Evolutionary conservation across 2,113 vertebrate genomes (phyloP), one percentile per base, ranked within the genome.

Genomic region (Acanthisitta chloris): DNA sequence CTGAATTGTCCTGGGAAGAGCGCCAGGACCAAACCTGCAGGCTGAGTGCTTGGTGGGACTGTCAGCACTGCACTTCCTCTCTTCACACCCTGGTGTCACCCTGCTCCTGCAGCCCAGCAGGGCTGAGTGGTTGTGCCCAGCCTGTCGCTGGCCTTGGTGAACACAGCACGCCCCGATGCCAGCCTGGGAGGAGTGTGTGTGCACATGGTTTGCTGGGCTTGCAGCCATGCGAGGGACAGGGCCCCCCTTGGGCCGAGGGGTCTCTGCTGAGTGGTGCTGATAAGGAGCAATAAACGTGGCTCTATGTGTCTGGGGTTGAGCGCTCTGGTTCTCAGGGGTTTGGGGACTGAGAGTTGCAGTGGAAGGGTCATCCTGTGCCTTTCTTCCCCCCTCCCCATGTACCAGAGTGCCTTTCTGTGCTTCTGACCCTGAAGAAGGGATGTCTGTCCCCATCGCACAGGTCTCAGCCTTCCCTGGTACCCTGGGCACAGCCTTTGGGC

Each of bases 61-160:
- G 38, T 74, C 51, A 64, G 46, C 36, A 42, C 67, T 73, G 58
- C 67, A 42, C 19, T 88, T 90, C 69, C 17, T 24, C 17, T n/a
- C 14, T 34, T 87, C 2, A 2, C 46, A 11, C 46, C 33, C 65
- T 81, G 59, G 49, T 92, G 81, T 86, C 69, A 33, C n/a, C 12
- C 3, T 7, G 15, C 24, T 59, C 31, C 59, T 43, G 2, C 14
- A 65, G 57, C 11, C 24, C 52, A 65, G 10, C 3, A 6, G 71
- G 40, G 43, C 57, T 58, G 46, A 59, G 15, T 2, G 3, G 65
- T 0, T 0, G 20, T 9, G 0, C 0, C 33, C 26, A 81, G 49
- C 8, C 23, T 67, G 23, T 36, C 0, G 0, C 59, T 66, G 46
- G 26, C n/a, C 19, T 6, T 59, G 34, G 13, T 14, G 14, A 10